Percentiles rank a stretch among this genome's conserved stretches.
Evolutionary conservation across 2,888 invertebrate genomes (phyloP).

Genomic region (Candidula unifasciata): DNA sequence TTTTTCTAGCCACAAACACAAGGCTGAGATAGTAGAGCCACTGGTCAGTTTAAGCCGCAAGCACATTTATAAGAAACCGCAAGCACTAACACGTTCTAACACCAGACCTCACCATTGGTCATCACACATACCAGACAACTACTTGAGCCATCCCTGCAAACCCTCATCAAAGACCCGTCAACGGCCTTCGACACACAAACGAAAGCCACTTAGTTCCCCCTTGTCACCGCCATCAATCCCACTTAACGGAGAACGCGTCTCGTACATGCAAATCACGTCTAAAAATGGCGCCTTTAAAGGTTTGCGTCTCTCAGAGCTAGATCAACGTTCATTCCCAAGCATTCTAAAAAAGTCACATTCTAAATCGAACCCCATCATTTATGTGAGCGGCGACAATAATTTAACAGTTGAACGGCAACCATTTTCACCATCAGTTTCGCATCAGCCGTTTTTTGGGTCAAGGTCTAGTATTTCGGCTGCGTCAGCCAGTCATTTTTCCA

Average conservation of each 20-base stretch:
- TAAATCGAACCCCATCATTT: neutral
- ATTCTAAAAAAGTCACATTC: neutral
- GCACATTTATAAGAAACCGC: neutral
- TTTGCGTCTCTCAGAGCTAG: neutral
- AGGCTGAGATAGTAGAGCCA: neutral
- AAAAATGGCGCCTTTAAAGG: constrained; percentile 2
- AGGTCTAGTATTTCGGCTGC: neutral
- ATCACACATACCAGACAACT: neutral
- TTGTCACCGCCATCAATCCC: neutral
- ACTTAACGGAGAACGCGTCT: neutral
- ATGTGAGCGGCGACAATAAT: no score
- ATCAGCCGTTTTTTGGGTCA: no score
- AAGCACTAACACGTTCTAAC: neutral
- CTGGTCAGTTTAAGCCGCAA: no score
- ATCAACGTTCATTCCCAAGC: neutral
- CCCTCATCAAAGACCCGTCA: neutral
- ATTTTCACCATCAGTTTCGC: neutral
- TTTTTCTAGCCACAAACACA: neutral
- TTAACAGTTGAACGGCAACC: neutral
- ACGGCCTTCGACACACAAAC: neutral
- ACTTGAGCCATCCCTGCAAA: neutral
- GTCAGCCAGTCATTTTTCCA: neutral
- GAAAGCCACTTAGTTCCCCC: no score
- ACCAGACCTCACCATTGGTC: neutral
- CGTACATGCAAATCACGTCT: constrained; percentile 3